Conservation (phyloP, 2,797 vertebrate genomes). For the Anisognathus igniventris region DNA sequence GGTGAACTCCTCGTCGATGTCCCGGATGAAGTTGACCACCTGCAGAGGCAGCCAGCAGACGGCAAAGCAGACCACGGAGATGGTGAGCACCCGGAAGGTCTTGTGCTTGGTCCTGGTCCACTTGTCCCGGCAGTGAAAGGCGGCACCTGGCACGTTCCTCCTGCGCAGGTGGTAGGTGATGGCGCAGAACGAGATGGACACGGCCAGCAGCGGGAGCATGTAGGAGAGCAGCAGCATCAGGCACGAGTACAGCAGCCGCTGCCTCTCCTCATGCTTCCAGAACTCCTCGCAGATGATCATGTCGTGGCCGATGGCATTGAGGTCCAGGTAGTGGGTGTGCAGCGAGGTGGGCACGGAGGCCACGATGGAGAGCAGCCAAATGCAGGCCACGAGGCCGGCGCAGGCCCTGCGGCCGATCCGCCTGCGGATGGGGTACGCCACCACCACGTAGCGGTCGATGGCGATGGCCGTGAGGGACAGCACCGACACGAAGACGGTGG, state of each 20-base stretch:
- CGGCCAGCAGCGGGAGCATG: constrained; percentile 81
- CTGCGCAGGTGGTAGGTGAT: constrained; percentile 80
- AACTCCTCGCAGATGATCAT: constrained; percentile 88
- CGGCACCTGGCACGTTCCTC: constrained; percentile 72
- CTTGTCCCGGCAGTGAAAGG: constrained; percentile 68
- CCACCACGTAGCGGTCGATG: constrained; percentile 86
- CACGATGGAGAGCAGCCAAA: constrained; percentile 81
- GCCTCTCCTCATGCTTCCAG: constrained; percentile 79
- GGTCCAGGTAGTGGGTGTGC: constrained; percentile 83
- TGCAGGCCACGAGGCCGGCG: constrained; percentile 73
- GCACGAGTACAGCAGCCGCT: constrained; percentile 83
- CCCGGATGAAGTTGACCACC: constrained; percentile 87
- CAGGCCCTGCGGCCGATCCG: constrained; percentile 78
- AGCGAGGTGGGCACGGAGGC: constrained; percentile 78
- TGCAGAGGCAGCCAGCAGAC: constrained; percentile 88
- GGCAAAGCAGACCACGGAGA: constrained; percentile 84
- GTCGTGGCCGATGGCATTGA: constrained; percentile 78
- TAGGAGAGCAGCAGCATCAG: constrained; percentile 85
- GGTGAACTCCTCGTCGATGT: constrained; percentile 84
- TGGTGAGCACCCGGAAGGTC: constrained; percentile 82
- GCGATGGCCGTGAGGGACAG: constrained; percentile 88
- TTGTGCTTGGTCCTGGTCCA: constrained; percentile 82
- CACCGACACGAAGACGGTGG: constrained; percentile 83
- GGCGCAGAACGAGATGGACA: constrained; percentile 85
- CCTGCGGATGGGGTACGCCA: constrained; percentile 83